phyloP scores from a whole-genome alignment of 2,888 invertebrate genomes.

The Drosophila melanocephala region DNA sequence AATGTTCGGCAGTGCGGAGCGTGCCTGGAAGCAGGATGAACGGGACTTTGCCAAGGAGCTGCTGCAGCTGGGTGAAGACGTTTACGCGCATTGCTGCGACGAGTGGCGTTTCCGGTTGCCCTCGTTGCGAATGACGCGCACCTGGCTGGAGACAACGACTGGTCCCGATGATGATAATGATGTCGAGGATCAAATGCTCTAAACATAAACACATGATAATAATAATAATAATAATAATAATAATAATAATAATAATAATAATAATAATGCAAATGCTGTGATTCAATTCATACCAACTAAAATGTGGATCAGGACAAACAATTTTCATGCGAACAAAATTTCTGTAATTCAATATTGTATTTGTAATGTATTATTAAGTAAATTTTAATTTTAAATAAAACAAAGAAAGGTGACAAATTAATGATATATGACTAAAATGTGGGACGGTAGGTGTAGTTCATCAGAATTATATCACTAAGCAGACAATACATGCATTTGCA shows the following conservation, averaged over 20 bases:
- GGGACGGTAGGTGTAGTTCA: background rate
- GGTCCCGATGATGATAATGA: slow-evolving; percentile 23
- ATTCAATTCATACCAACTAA: background rate
- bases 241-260: background rate
- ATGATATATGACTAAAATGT: background rate
- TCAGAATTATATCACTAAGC: background rate
- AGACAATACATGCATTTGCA: slow-evolving; percentile 18
- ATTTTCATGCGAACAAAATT: background rate
- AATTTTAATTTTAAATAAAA: background rate
- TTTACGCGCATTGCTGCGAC: slow-evolving; percentile 82
- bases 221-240: background rate
- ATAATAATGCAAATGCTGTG: slow-evolving; percentile 13
- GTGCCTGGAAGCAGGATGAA: slow-evolving; percentile 84
- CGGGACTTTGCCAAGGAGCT: slow-evolving; percentile 80
- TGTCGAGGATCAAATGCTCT: slow-evolving; percentile 71
- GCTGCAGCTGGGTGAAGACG: slow-evolving; percentile 78
- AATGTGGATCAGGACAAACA: background rate
- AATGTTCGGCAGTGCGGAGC: slow-evolving; percentile 83
- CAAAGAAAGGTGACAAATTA: background rate
- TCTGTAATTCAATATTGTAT: background rate
- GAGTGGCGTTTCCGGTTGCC: slow-evolving; percentile 85
- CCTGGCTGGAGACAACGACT: slow-evolving; percentile 72
- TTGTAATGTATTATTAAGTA: background rate
- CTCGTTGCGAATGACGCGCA: slow-evolving; percentile 70
- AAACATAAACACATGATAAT: slow-evolving; percentile 14